Evolutionary conservation across 2,113 vertebrate genomes (phyloP).

Genomic region (Zosterops borbonicus): DNA sequence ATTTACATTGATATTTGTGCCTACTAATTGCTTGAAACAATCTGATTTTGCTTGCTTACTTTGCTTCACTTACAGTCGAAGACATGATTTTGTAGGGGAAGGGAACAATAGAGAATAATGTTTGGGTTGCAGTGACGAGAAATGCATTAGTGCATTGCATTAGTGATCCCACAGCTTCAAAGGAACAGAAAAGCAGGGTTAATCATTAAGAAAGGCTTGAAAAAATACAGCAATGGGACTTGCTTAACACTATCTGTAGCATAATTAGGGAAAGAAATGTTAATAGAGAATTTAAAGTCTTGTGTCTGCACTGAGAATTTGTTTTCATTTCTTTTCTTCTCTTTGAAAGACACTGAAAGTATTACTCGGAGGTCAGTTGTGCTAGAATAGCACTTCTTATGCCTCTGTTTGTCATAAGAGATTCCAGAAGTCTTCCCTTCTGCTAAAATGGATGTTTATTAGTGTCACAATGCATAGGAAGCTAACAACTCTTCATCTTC

Average conservation of each 20-base stretch:
- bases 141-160: not conserved
- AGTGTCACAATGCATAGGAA: not conserved
- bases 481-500: not conserved
- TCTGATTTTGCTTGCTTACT: not conserved
- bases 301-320: not conserved
- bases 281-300: not conserved
- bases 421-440: not conserved
- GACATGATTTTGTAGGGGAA: not conserved
- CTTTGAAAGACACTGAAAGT: not conserved
- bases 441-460: not conserved
- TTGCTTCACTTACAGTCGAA: not conserved
- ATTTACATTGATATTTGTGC: not conserved
- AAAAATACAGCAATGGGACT: not conserved
- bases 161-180: not conserved
- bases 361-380: not conserved
- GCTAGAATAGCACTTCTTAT: not conserved
- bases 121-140: not conserved
- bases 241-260: not conserved
- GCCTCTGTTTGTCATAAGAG: fast-evolving
- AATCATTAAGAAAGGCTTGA: not conserved
- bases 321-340: not conserved
- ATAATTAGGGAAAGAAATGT: not conserved
- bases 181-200: not conserved
- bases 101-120: not conserved
- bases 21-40: not conserved